Conservation (phyloP, 2,797 vertebrate species). For the Nyctibius grandis region DNA sequence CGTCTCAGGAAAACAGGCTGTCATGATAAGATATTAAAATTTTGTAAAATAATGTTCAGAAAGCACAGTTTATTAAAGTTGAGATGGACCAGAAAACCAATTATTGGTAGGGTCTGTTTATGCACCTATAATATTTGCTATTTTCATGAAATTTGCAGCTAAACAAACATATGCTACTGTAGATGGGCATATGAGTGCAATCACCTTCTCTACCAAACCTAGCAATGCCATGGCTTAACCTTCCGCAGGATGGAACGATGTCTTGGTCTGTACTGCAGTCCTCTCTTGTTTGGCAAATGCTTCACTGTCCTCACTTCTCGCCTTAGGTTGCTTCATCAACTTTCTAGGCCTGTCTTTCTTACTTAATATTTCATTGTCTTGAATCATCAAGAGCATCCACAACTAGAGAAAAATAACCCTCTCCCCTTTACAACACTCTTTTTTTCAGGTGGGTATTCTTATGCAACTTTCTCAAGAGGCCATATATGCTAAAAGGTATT, state of each 20-base stretch:
- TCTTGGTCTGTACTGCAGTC: neutral
- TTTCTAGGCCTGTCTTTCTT: neutral
- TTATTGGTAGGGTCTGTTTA: neutral
- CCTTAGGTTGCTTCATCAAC: neutral
- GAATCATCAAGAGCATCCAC: neutral
- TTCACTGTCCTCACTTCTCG: neutral
- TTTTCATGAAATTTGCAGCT: neutral
- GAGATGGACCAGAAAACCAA: neutral
- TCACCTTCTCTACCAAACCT: neutral
- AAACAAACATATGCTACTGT: neutral
- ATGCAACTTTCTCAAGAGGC: neutral
- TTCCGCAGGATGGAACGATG: accelerated
- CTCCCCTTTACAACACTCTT: neutral
- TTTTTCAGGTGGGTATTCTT: neutral
- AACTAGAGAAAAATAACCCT: neutral
- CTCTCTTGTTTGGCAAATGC: neutral
- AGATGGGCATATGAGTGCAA: neutral
- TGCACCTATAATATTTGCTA: neutral
- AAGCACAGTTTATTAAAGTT: neutral
- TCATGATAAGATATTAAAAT: neutral
- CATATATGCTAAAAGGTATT: neutral
- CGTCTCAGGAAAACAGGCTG: neutral
- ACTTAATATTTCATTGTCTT: neutral
- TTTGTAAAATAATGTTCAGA: neutral
- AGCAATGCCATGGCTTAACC: accelerated